These are phyloP conservation scores for Pristionchus entomophagus DNA, from an alignment of 2,888 invertebrate species.

Conservation along the genomic window DNA sequence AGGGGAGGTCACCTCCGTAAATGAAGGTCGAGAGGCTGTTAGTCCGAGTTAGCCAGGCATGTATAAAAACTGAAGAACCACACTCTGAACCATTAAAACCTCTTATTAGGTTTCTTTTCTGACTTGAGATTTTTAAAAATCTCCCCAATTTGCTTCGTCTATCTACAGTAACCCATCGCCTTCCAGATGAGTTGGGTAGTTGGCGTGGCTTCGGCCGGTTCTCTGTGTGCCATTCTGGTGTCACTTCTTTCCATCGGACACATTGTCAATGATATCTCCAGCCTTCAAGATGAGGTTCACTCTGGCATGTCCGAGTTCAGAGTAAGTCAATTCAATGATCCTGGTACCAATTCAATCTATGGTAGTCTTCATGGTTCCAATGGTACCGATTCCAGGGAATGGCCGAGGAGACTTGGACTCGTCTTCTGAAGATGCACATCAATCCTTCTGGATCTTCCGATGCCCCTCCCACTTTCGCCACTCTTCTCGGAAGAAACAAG, in stretches of 20 bases:
- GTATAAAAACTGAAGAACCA: neutral
- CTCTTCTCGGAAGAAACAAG: slow-evolving; percentile 44
- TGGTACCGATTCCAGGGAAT: slow-evolving; percentile 20
- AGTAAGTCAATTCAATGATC: slow-evolving; percentile 43
- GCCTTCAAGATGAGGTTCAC: slow-evolving; percentile 59
- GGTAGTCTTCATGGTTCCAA: neutral
- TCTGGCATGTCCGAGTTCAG: slow-evolving; percentile 59
- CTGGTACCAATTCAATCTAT: neutral
- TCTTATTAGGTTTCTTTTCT: no score
- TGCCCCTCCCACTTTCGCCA: slow-evolving; percentile 44
- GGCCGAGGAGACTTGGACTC: slow-evolving; percentile 43
- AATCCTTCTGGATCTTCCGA: slow-evolving; percentile 45
- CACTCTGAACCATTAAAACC: neutral
- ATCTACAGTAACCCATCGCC: no score
- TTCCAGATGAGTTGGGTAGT: slow-evolving; percentile 49
- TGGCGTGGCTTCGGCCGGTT: slow-evolving; percentile 60
- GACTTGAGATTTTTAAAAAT: no score
- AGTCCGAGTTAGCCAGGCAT: slow-evolving; percentile 5
- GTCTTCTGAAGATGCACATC: slow-evolving; percentile 43
- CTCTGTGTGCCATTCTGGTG: slow-evolving; percentile 57
- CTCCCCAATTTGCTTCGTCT: no score
- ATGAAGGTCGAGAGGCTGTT: slow-evolving; percentile 34
- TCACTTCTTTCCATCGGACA: slow-evolving; percentile 59
- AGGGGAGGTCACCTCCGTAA: neutral
- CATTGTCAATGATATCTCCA: slow-evolving; percentile 64